These are phyloP conservation scores for Strix uralensis DNA, from an alignment of 2,113 vertebrate genomes.

Conservation along the genomic window DNA sequence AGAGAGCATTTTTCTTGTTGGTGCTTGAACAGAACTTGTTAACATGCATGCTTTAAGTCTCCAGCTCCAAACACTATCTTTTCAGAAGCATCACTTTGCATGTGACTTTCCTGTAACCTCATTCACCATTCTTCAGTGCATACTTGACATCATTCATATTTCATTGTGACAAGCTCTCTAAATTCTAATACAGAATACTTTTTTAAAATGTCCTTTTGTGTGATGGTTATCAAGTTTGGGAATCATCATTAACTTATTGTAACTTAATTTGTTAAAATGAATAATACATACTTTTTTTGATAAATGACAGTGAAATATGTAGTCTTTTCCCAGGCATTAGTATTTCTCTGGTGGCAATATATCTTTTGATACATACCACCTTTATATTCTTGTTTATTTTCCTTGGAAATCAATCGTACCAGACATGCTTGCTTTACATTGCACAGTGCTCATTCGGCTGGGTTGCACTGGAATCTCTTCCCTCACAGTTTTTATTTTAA, in stretches of 20 bases:
- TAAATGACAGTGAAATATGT: neutral
- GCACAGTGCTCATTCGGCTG: neutral
- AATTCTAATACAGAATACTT: slow-evolving; percentile 22
- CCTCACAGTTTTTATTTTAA: neutral
- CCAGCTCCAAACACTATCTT: neutral
- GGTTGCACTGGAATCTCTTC: neutral
- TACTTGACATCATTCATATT: slow-evolving; percentile 45
- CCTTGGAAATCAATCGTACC: neutral
- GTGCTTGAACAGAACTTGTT: neutral
- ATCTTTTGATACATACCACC: neutral
- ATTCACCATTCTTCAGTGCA: neutral
- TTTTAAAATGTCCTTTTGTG: neutral
- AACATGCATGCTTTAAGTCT: neutral
- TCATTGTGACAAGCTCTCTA: slow-evolving; percentile 3
- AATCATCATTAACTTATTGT: slow-evolving; percentile 28
- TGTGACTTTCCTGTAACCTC: slow-evolving; percentile 34
- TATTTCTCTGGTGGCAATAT: neutral
- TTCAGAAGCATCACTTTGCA: neutral
- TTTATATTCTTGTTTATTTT: slow-evolving; percentile 30
- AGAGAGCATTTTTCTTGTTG: neutral
- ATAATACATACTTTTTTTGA: neutral
- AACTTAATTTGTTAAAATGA: slow-evolving; percentile 17
- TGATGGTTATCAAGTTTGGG: neutral
- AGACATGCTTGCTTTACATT: neutral
- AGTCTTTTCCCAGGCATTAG: neutral